Conservation (phyloP, 2,797 vertebrate genomes). For the Sylvia borin region DNA sequence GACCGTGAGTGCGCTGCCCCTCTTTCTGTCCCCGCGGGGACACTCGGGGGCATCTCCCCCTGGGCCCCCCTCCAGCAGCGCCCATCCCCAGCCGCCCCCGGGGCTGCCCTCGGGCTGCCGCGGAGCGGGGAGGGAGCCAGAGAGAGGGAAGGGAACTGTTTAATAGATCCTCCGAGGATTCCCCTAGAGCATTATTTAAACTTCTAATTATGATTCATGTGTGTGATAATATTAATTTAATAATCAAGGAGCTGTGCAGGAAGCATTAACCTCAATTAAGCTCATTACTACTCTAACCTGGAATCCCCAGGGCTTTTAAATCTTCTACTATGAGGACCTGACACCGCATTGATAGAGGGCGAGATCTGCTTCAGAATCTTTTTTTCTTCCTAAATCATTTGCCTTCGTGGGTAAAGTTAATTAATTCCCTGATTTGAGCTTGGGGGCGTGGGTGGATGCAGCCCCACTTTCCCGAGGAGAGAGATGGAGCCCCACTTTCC, state of each 20-base stretch:
- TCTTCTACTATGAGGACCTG: conserved; percentile 70
- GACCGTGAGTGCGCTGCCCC: background rate
- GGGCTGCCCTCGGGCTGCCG: background rate
- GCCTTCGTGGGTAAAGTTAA: conserved; percentile 35
- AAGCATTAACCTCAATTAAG: conserved; percentile 95
- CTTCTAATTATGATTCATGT: conserved; percentile 94
- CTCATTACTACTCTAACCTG: conserved; percentile 81
- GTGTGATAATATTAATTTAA: conserved; percentile 92
- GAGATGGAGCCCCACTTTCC: background rate
- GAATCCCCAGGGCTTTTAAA: conserved; percentile 72
- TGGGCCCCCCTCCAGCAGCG: background rate
- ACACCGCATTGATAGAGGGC: conserved; percentile 68
- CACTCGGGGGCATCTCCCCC: background rate
- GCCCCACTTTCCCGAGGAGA: background rate
- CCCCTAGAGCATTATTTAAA: conserved; percentile 74
- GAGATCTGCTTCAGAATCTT: conserved; percentile 62
- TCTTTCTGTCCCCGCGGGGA: background rate
- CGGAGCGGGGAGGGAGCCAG: background rate
- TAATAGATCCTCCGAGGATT: conserved; percentile 68
- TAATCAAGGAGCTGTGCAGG: conserved; percentile 87
- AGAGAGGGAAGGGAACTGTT: background rate
- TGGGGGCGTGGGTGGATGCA: too few species aligned
- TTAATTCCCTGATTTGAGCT: conserved; percentile 34
- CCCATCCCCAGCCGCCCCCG: background rate
- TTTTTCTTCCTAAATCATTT: conserved; percentile 18